Percentiles rank a stretch among this genome's conserved stretches.
Conservation (phyloP, 64 coral and sea anemone genomes). For the Porites australiensis region DNA sequence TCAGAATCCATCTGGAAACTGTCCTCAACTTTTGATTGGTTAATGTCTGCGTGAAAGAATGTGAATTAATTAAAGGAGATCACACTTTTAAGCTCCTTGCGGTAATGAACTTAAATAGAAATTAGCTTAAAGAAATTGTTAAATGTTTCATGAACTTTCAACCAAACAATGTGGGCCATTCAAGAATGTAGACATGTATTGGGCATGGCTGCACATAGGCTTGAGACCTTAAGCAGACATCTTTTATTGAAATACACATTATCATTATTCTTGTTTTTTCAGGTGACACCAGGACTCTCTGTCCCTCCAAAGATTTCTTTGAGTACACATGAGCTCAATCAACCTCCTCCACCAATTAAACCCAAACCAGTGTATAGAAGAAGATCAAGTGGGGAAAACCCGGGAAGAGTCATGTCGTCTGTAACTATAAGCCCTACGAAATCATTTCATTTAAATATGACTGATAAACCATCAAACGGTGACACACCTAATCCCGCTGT, state of each 20-base stretch:
- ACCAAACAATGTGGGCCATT: too few relatives aligned
- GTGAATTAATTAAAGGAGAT: too few relatives aligned
- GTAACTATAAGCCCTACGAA: constrained; percentile 56
- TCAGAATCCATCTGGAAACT: too few relatives aligned
- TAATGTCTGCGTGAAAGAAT: too few relatives aligned
- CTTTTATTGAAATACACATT: background rate
- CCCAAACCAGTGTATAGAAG: constrained; percentile 38
- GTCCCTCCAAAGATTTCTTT: constrained; percentile 35
- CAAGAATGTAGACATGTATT: too few relatives aligned
- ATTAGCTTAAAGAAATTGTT: too few relatives aligned
- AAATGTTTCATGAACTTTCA: too few relatives aligned
- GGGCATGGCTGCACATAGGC: too few relatives aligned
- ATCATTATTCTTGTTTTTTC: background rate
- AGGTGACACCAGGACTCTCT: constrained; percentile 58
- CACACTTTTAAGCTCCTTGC: too few relatives aligned
- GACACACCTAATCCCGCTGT: constrained; percentile 43
- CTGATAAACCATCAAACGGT: background rate
- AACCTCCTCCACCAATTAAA: constrained; percentile 29
- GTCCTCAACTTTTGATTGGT: too few relatives aligned
- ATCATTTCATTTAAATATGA: constrained; percentile 27
- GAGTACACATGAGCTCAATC: constrained; percentile 7
- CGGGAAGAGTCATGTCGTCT: constrained; percentile 38
- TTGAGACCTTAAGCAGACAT: too few relatives aligned
- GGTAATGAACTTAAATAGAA: too few relatives aligned
- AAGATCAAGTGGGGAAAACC: background rate